A percentile compares a stretch with the other conserved stretches of the same genome.
phyloP scores from a whole-genome alignment of 2,113 vertebrate genomes.

The Andinoacara biseriatus region DNA sequence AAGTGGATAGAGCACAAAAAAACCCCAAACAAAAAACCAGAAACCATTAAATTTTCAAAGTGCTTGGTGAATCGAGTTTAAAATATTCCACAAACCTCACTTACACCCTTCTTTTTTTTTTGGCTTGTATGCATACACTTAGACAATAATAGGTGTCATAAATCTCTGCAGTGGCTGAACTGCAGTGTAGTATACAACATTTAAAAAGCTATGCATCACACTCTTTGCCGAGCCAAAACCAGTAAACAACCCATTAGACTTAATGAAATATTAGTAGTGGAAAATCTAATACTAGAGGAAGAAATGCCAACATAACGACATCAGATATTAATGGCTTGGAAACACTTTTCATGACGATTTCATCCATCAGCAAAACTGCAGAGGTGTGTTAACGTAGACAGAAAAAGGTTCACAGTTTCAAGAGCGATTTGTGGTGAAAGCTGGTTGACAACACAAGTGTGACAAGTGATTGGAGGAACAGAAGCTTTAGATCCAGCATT shows the following conservation, averaged over 20 bases:
- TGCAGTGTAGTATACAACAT: not conserved
- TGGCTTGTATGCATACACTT: not conserved
- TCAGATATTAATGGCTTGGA: constrained; percentile 57
- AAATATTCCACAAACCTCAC: not conserved
- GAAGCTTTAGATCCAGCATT: not conserved
- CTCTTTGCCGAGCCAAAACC: constrained; percentile 7
- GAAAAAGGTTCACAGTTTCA: not conserved
- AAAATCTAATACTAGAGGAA: constrained; percentile 17
- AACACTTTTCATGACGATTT: constrained; percentile 47
- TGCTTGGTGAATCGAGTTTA: not conserved
- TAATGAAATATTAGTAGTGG: constrained; percentile 56
- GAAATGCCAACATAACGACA: constrained; percentile 34
- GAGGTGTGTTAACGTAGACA: not conserved
- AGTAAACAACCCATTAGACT: constrained; percentile 63
- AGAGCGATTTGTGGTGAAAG: not conserved
- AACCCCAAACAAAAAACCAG: not conserved
- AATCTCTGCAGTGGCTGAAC: constrained; percentile 30
- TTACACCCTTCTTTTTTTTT: not conserved
- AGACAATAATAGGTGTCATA: not conserved
- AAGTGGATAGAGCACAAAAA: not conserved
- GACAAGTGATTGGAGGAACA: not conserved
- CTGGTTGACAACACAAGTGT: not conserved
- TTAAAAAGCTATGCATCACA: constrained; percentile 50
- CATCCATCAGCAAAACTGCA: constrained; percentile 30
- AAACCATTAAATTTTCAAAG: not conserved